phyloP scores from a whole-genome alignment of 2,888 invertebrate species.

The Caenorhabditis panamensis region DNA sequence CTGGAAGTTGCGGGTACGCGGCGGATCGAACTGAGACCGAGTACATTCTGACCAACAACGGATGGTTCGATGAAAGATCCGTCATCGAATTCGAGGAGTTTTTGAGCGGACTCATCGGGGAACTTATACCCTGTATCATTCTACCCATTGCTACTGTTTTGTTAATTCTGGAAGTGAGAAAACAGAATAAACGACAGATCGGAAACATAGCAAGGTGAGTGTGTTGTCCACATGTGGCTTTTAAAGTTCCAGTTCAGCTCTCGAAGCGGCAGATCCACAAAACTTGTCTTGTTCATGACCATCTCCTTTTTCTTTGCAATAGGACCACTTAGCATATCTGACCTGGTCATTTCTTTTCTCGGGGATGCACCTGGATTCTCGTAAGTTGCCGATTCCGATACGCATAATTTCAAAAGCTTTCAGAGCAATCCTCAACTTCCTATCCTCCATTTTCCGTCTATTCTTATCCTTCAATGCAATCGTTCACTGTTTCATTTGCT shows the following conservation, averaged over 20 bases:
- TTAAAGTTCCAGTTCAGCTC: background rate
- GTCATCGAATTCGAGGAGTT: background rate
- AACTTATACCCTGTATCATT: background rate
- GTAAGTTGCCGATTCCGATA: background rate
- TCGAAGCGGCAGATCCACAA: background rate
- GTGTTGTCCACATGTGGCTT: background rate
- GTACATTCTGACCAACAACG: background rate
- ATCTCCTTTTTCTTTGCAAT: background rate
- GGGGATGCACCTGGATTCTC: background rate
- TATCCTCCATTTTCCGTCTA: background rate
- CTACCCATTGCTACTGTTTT: background rate
- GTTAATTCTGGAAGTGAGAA: background rate
- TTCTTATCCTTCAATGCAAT: too few relatives aligned
- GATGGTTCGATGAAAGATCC: background rate
- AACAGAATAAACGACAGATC: background rate
- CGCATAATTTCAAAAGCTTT: background rate
- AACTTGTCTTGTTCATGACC: background rate
- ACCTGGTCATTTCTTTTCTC: background rate
- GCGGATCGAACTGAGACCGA: background rate
- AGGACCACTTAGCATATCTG: background rate
- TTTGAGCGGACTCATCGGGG: background rate
- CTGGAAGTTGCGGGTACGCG: background rate
- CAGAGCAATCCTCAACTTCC: background rate
- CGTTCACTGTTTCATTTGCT: background rate
- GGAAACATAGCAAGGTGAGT: background rate